A percentile compares a stretch with the other conserved stretches of the same genome.
Conservation (phyloP, 2,797 vertebrate species). For the Halcyon badia region DNA sequence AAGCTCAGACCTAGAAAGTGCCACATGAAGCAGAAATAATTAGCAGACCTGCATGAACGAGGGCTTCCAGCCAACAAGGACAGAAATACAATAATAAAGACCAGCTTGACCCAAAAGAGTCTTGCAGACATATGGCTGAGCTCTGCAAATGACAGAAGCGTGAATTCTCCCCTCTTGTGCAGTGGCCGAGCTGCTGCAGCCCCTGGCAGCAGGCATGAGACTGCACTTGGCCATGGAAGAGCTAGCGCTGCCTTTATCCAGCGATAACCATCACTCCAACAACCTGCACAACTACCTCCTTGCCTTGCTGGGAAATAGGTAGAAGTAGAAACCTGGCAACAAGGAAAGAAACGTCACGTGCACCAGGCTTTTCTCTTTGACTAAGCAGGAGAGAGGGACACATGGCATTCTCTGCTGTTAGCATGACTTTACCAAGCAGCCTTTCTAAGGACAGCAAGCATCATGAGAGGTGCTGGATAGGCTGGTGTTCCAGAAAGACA, state of each 20-base stretch:
- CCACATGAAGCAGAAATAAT: slow-evolving; percentile 27
- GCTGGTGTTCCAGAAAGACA: neutral
- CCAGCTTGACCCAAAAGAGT: neutral
- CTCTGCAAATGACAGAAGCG: neutral
- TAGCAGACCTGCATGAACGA: neutral
- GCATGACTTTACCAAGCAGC: neutral
- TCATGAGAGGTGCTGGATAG: neutral
- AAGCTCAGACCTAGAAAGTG: neutral
- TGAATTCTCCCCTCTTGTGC: neutral
- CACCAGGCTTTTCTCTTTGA: neutral
- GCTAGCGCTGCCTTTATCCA: neutral
- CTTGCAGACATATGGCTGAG: neutral
- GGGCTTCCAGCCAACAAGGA: neutral
- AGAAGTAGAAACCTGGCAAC: neutral
- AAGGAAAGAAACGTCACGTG: neutral
- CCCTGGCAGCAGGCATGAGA: neutral
- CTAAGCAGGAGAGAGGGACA: neutral
- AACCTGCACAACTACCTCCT: neutral
- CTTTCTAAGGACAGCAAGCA: neutral
- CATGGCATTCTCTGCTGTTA: neutral
- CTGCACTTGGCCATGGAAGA: neutral
- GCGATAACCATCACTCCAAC: neutral
- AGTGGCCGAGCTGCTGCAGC: neutral
- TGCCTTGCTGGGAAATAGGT: neutral
- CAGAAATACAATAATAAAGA: neutral